Evolutionary conservation across 2,888 invertebrate species (phyloP).

Genomic region (Neuroscelio doddi): DNA sequence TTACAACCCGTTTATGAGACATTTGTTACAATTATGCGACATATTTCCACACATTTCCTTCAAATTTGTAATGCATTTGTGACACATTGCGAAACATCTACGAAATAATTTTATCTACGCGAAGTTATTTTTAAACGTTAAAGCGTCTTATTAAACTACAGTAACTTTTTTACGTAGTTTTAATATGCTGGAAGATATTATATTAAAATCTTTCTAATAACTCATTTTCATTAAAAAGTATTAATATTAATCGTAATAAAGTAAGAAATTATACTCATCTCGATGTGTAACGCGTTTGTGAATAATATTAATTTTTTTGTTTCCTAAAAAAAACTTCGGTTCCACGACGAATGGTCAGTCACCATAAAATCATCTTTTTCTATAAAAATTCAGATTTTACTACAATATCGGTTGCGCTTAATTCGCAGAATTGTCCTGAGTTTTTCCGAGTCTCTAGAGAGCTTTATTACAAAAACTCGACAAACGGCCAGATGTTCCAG

Average conservation of each 20-base stretch:
- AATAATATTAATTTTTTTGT: slow-evolving; percentile 10
- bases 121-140: no score
- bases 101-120: no score
- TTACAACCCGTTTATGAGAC: no score
- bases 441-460: slow-evolving; percentile 57
- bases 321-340: slow-evolving; percentile 8
- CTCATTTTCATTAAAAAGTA: background rate
- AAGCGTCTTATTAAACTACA: slow-evolving; percentile 11
- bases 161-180: background rate
- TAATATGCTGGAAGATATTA: background rate
- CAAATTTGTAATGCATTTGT: no score
- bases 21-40: no score
- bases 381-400: slow-evolving; percentile 55
- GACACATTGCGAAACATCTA: no score
- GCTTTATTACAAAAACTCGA: slow-evolving; percentile 69
- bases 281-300: background rate
- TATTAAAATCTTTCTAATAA: slow-evolving; percentile 9
- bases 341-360: slow-evolving; percentile 3
- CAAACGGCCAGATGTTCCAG: slow-evolving; percentile 68
- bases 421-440: slow-evolving; percentile 56
- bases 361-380: slow-evolving; percentile 34
- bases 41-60: no score
- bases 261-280: no score
- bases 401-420: slow-evolving; percentile 62
- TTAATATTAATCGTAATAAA: no score